phyloP scores from a whole-genome alignment of 2,888 invertebrate genomes.

The Brachyptera risi region DNA sequence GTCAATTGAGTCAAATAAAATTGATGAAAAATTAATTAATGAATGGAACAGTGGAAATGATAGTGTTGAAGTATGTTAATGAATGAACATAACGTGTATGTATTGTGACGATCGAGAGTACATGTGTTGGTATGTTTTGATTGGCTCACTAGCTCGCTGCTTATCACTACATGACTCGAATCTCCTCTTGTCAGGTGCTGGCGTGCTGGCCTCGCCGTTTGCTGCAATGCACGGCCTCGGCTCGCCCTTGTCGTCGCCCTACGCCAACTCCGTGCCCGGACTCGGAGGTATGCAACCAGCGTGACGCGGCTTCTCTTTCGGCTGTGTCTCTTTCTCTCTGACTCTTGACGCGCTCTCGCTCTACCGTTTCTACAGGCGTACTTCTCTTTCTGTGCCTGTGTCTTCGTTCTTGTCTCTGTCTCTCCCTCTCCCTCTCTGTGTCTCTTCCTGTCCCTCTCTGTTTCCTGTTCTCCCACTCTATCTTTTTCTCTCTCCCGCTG shows the following conservation, averaged over 20 bases:
- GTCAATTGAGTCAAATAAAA: too few species aligned
- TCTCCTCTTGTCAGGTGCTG: slow-evolving; percentile 60
- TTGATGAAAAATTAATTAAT: too few species aligned
- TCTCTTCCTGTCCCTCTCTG: too few species aligned
- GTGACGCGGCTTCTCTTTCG: neutral
- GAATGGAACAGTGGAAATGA: too few species aligned
- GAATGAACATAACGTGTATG: neutral
- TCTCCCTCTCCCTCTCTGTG: slow-evolving; percentile 2
- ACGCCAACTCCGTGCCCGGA: slow-evolving; percentile 41
- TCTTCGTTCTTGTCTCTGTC: too few species aligned
- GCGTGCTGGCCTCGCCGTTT: slow-evolving; percentile 83
- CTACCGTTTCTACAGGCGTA: too few species aligned
- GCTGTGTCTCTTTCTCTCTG: too few species aligned
- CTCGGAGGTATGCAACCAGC: slow-evolving; percentile 39
- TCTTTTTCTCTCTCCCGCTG: neutral
- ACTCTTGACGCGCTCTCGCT: too few species aligned
- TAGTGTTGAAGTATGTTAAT: too few species aligned
- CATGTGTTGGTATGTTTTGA: too few species aligned
- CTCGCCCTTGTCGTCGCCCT: slow-evolving; percentile 64
- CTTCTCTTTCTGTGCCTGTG: too few species aligned
- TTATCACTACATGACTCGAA: slow-evolving; percentile 3
- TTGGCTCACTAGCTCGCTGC: neutral
- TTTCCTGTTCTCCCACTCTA: slow-evolving; percentile 2
- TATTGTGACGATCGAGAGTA: neutral
- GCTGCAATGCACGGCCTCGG: slow-evolving; percentile 73